These are phyloP conservation scores for Montipora cactus DNA, from an alignment of 64 coral and sea anemone genomes.

Conservation along the genomic window DNA sequence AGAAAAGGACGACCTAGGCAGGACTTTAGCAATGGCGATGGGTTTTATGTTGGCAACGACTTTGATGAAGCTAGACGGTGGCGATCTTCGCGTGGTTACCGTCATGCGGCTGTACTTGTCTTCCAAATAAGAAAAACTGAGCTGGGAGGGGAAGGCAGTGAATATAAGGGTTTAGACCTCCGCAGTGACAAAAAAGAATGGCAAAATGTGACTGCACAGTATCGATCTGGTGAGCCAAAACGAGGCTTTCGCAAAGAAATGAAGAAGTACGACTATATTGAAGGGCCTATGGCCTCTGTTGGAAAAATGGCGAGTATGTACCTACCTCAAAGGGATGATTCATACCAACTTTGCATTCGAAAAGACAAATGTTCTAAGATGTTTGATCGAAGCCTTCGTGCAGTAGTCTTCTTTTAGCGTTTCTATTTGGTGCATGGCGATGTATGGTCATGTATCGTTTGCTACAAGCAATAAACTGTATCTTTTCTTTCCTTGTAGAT, in stretches of 20 bases:
- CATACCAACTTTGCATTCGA: conserved; percentile 63
- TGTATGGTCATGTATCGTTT: no score
- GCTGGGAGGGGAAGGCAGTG: not conserved
- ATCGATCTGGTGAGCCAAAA: not conserved
- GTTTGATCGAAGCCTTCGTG: conserved; percentile 9
- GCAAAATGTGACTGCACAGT: conserved; percentile 20
- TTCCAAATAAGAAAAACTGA: conserved; percentile 34
- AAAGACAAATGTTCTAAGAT: not conserved
- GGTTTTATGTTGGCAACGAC: conserved; percentile 45
- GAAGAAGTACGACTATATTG: conserved; percentile 52
- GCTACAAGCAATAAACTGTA: no score
- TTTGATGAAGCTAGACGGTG: conserved; percentile 36
- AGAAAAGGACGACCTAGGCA: not conserved
- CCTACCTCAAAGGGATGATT: not conserved
- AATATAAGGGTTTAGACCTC: not conserved
- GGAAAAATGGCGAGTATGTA: not conserved
- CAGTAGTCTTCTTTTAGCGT: conserved; percentile 14
- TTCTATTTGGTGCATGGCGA: no score
- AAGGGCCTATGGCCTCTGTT: conserved; percentile 48
- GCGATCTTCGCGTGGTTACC: not conserved
- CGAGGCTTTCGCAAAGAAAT: not conserved
- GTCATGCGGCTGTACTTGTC: conserved; percentile 62
- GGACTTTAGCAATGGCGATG: conserved; percentile 74
- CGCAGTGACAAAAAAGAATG: not conserved
- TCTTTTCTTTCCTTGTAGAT: no score